Base-by-base conservation (phyloP, 2,888 invertebrate genomes). In the Agrypnus murinus region DNA sequence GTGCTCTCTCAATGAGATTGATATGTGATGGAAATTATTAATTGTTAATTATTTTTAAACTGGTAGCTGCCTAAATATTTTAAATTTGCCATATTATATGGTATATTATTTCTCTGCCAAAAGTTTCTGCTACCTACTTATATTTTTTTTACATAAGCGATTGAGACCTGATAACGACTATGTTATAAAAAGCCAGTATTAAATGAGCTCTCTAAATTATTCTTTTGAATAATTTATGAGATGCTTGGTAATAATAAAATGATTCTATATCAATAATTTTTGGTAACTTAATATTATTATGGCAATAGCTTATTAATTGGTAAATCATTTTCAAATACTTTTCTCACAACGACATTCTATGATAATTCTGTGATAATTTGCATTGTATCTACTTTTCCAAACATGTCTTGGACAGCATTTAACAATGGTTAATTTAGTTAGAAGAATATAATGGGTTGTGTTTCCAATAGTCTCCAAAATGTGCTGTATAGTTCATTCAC, bases 151-250 rank as follows among this genome's bases (percentile, higher is more conserved):
- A 25, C 5, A 25, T 25, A 25, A 40, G 12, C 12, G 3, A 40
- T 36, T 34, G 10, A 55, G 17, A 55, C 55, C 55, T 36, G 38
- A 55, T 40, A 15, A 36, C 36, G 55, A 55, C 55, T 55, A 36
- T 34, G 9, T 55, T 3, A n/a, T n/a, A 31, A 36, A 34, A 55
- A 55, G 38, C 32, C 64, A 64, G 64, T 64, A 55, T 69, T 43
- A 73, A 69, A 8, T 7, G 36, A 55, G 55, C 73, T 74, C 72
- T 74, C 73, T 60, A 68, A 69, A 67, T 74, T 73, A 73, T 73
- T 70, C 25, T n/a, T 14, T 48, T 10, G 25, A 62, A 73, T 70
- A 70, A 70, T 73, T 73, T 58, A 62, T 46, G 70, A 70, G 70
- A 70, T 43, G 66, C 66, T 55, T 55, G 36, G 1, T 53, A n/a